Evolutionary conservation across 2,888 invertebrate genomes (phyloP).

Genomic region (Diplolepis rosae): DNA sequence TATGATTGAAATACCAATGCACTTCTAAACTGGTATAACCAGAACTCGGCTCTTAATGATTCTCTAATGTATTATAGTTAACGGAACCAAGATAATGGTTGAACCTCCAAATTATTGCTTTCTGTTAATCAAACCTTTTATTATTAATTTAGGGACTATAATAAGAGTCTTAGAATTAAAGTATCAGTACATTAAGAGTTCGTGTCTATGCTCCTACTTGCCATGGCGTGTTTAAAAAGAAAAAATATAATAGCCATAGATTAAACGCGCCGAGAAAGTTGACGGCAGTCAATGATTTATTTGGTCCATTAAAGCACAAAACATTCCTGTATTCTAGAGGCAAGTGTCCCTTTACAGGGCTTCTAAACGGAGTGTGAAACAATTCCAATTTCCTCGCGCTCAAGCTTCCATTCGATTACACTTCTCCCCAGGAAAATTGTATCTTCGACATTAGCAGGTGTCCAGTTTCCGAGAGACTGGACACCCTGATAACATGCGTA

Average conservation of each 20-base stretch:
- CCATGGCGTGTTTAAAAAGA: background rate
- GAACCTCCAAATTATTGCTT: no score
- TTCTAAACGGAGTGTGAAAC: constrained; percentile 37
- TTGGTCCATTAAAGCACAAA: constrained; percentile 27
- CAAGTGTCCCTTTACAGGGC: background rate
- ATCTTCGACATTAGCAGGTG: constrained; percentile 67
- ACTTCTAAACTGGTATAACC: no score
- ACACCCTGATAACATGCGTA: constrained; percentile 41
- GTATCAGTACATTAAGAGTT: no score
- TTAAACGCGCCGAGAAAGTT: constrained; percentile 1
- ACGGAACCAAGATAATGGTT: no score
- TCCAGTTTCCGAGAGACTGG: constrained; percentile 67
- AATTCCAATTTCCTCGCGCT: constrained; percentile 41
- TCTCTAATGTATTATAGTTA: no score
- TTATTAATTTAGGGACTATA: background rate
- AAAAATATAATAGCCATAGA: background rate
- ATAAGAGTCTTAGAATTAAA: no score
- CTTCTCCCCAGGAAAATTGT: constrained; percentile 45
- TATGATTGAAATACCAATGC: no score
- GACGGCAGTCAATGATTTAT: constrained; percentile 18
- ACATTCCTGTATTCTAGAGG: background rate
- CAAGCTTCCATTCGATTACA: constrained; percentile 48
- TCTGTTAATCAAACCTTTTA: no score
- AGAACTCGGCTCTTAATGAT: no score
- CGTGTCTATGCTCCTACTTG: background rate